Base-by-base conservation (phyloP, 2,113 vertebrate genomes). In the Choloepus hoffmanni region DNA sequence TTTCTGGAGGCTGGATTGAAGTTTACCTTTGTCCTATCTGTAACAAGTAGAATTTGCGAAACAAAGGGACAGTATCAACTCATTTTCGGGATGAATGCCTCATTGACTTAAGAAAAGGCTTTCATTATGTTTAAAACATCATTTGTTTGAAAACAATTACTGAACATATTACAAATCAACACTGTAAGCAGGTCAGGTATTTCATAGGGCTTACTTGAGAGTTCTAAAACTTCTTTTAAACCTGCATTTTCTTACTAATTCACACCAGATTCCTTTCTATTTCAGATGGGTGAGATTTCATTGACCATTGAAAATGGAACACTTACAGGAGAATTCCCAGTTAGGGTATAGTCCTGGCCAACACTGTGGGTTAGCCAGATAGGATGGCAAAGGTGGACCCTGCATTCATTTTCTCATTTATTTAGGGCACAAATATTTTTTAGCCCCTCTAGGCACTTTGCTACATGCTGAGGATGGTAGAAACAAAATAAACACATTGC, bases 91-190 rank as follows among this genome's bases (percentile, higher is more conserved):
- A 50, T 21, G n/a, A 21, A 70, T 83, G 19, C 50, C 79, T 90
- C 21, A 74, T 83, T 93, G 92, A 48, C 23, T 89, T 85, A 87
- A 76, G 19, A 90, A 65, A 84, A 53, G 43, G 13, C 7, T 43
- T 81, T 73, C 24, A 74, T 86, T n/a, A 36, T 8, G 53, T 74
- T 85, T 68, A 53, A 90, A 88, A 60, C 23, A 60, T 65, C 36
- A 79, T 76, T 93, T 95, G 72, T 79, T 78, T 19, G 73, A 89
- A 94, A 78, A 90, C n/a, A 28, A 23, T 79, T 62, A 93, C 26
- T 50, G 50, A 65, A 63, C 23, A 68, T 72, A 85, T 96, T 55
- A 67, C 43, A 82, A 87, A 74, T 50, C 24, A n/a, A 4, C 76
- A 53, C 12, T 72, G 91, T 36, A 92, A 79, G 85, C 3, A 88